These are phyloP conservation scores for Hypanus sabinus DNA, from an alignment of 2,113 vertebrate genomes.

Conservation along the genomic window DNA sequence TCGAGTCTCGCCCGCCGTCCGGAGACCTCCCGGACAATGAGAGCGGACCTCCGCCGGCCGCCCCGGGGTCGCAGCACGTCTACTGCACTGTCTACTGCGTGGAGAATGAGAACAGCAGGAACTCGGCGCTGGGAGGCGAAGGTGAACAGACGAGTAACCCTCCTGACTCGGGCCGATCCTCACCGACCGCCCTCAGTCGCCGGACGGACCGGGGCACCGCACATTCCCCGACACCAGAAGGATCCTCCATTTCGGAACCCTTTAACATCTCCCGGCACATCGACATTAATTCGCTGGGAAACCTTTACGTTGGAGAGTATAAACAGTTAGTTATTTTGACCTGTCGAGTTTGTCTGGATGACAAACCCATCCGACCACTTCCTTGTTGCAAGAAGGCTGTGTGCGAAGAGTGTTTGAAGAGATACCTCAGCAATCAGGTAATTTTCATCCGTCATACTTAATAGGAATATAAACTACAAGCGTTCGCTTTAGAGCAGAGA, in stretches of 20 bases:
- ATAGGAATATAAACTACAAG: neutral
- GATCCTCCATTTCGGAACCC: slow-evolving; percentile 54
- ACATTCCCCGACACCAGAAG: slow-evolving; percentile 42
- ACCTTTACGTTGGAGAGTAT: slow-evolving; percentile 51
- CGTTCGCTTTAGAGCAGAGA: neutral
- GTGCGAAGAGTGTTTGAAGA: slow-evolving; percentile 84
- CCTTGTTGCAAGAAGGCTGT: slow-evolving; percentile 89
- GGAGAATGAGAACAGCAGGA: slow-evolving; percentile 56
- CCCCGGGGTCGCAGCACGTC: slow-evolving; percentile 55
- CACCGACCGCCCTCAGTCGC: neutral
- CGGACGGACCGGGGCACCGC: neutral
- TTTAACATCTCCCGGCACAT: slow-evolving; percentile 68
- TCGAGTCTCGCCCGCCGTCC: slow-evolving; percentile 25
- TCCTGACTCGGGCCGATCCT: slow-evolving; percentile 36
- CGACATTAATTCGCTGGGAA: slow-evolving; percentile 50
- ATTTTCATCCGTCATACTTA: neutral
- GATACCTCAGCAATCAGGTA: slow-evolving; percentile 90
- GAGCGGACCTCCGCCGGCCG: neutral
- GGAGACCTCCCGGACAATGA: neutral
- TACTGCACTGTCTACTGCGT: slow-evolving; percentile 76
- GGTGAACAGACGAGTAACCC: slow-evolving; percentile 36
- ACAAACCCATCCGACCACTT: slow-evolving; percentile 72
- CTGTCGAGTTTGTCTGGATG: slow-evolving; percentile 87
- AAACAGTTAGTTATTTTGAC: slow-evolving; percentile 59
- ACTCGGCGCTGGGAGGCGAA: slow-evolving; percentile 19